These are phyloP conservation scores for Ctenopoma kingsleyae DNA, from an alignment of 2,797 vertebrate species.

Conservation along the genomic window DNA sequence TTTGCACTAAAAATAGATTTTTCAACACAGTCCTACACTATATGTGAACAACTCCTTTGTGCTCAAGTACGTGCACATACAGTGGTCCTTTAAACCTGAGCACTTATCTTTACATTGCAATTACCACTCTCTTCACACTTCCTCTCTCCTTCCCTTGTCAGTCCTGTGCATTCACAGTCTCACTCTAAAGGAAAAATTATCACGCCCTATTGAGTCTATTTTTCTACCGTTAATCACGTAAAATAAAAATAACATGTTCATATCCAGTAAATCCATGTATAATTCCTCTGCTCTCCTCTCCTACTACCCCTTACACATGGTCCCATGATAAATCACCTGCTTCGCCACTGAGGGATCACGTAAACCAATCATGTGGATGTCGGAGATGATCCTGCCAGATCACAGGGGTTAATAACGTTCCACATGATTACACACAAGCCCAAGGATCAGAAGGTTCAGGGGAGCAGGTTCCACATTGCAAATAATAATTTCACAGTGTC, in stretches of 20 bases:
- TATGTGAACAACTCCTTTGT: constrained; percentile 16
- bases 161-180: constrained; percentile 9
- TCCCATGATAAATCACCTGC: constrained; percentile 40
- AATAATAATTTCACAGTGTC: constrained; percentile 72
- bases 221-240: constrained; percentile 54
- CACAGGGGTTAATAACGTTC: constrained; percentile 79
- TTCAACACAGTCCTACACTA: constrained; percentile 20
- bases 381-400: constrained; percentile 48
- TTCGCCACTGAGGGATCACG: constrained; percentile 5
- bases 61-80: neutral
- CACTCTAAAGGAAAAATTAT: constrained; percentile 30
- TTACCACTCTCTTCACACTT: constrained; percentile 13
- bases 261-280: constrained; percentile 41
- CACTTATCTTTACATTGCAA: constrained; percentile 55
- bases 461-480: constrained; percentile 52
- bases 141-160: neutral
- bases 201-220: constrained; percentile 43
- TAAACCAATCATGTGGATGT: constrained; percentile 50
- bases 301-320: neutral
- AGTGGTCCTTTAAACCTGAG: constrained; percentile 22
- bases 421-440: constrained; percentile 73
- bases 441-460: constrained; percentile 59
- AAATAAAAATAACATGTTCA: constrained; percentile 47
- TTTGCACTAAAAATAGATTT: constrained; percentile 63
- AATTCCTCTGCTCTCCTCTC: constrained; percentile 25